Evolutionary conservation across 2,888 invertebrate species (phyloP).

Genomic region (Epinotia nisella): DNA sequence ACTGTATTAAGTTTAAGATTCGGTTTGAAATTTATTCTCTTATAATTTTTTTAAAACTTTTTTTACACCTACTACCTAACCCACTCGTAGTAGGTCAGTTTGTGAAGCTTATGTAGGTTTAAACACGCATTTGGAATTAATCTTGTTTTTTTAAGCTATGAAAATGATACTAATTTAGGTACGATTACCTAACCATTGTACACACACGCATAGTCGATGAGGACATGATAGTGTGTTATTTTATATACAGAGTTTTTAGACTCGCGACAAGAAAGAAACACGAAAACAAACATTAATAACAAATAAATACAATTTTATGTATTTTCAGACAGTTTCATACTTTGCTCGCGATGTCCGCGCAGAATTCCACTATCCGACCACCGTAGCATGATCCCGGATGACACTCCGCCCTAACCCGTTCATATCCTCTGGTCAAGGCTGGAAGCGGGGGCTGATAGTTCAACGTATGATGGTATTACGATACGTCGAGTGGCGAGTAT

Average conservation of each 20-base stretch:
- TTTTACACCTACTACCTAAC: neutral
- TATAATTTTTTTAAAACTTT: no score
- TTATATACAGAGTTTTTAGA: constrained; percentile 12
- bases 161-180: no score
- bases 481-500: constrained; percentile 77
- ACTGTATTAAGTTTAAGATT: constrained; percentile 7
- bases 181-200: neutral
- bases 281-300: constrained; percentile 40
- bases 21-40: neutral
- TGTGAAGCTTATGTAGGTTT: neutral
- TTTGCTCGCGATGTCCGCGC: constrained; percentile 76
- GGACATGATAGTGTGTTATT: neutral
- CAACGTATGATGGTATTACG: constrained; percentile 62
- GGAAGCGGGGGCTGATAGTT: constrained; percentile 54
- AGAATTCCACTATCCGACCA: constrained; percentile 66
- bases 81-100: neutral
- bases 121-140: no score
- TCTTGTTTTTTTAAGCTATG: no score
- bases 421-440: constrained; percentile 57
- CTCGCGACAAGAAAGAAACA: constrained; percentile 28
- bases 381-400: constrained; percentile 61
- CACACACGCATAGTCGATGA: neutral
- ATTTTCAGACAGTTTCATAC: constrained; percentile 82
- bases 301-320: constrained; percentile 55
- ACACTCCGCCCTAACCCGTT: constrained; percentile 53